Evolutionary conservation across 2,113 vertebrate species (phyloP).

Genomic region (Setophaga petechia): DNA sequence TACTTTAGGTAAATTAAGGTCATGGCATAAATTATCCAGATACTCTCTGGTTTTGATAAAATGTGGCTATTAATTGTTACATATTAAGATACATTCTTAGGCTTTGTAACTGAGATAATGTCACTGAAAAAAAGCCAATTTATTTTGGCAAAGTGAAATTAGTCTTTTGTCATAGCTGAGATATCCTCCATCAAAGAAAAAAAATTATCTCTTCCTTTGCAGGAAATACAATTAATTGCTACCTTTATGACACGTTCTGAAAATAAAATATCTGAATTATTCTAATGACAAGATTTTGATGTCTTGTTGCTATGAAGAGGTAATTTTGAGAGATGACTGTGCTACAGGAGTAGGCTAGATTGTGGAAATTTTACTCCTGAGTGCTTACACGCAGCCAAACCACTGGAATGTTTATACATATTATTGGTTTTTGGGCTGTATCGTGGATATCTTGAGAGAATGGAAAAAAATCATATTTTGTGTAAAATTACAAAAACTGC

Average conservation of each 20-base stretch:
- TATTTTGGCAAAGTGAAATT: slow-evolving; percentile 12
- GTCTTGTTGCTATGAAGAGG: neutral
- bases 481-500: neutral
- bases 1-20: neutral
- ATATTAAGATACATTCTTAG: neutral
- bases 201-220: neutral
- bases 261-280: slow-evolving; percentile 49
- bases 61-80: neutral
- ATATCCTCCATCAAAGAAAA: neutral
- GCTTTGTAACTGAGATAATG: neutral
- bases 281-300: neutral
- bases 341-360: neutral
- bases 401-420: neutral
- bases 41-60: neutral
- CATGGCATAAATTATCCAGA: neutral
- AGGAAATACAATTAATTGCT: slow-evolving; percentile 1
- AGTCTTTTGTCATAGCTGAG: neutral
- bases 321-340: neutral
- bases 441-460: neutral
- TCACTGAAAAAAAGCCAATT: neutral
- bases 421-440: neutral
- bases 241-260: neutral
- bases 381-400: neutral
- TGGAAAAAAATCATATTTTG: neutral
- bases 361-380: neutral